Conservation (phyloP, 64 coral and sea anemone species). For the Pocillopora damicornis region DNA sequence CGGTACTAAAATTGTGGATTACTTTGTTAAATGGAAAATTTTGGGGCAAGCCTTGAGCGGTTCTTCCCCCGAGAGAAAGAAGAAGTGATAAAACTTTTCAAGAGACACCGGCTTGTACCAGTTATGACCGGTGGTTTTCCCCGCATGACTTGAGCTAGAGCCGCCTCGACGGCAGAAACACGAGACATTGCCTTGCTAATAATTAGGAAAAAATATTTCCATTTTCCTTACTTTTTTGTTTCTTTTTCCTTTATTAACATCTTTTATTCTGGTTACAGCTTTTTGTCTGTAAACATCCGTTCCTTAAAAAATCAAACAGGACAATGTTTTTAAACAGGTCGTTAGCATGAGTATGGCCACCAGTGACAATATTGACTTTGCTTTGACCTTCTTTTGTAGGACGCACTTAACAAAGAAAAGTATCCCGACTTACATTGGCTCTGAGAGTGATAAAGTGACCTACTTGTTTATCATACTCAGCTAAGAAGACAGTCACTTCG, state of each 20-base stretch:
- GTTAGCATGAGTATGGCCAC: background rate
- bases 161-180: background rate
- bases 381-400: slow-evolving; percentile 14
- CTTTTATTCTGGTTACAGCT: background rate
- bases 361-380: background rate
- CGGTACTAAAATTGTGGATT: background rate
- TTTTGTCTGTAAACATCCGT: too few species aligned
- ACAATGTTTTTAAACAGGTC: background rate
- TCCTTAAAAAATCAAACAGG: background rate
- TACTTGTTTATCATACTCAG: background rate
- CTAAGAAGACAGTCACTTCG: too few species aligned
- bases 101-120: background rate
- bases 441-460: background rate
- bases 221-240: background rate
- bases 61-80: background rate
- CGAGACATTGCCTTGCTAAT: background rate
- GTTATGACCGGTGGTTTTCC: slow-evolving; percentile 21
- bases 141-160: slow-evolving; percentile 6
- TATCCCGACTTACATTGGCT: background rate
- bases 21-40: background rate
- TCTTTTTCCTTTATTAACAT: background rate
- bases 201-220: background rate
- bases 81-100: background rate
- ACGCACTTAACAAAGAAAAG: slow-evolving; percentile 2
- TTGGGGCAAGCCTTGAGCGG: background rate